Evolutionary conservation across 2,113 vertebrate species (phyloP), one percentile per base, ranked within the genome.

Genomic region (Chrysochloris asiatica): DNA sequence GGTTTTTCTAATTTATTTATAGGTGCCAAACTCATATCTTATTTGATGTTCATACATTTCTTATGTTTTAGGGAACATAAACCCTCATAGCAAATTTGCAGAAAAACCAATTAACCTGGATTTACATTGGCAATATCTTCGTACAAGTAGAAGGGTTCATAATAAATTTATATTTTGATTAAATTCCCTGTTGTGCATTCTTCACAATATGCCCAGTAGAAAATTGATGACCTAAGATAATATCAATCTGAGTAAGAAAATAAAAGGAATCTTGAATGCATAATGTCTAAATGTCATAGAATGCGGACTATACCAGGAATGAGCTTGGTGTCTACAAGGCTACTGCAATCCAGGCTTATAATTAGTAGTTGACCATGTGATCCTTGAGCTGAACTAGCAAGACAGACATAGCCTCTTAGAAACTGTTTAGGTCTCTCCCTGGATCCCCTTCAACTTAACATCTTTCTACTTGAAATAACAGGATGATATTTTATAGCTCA

Each of bases 21-120:
- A 47, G 72, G 8, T 38, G 72, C 83, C 83, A 80, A 78, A 95
- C 22, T 1, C 33, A 0, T 47, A 69, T 87, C 95, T 83, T 71
- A 90, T 95, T 95, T 97, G 30, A 69, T 73, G 95, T 96, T 93
- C 50, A 89, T 95, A 93, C 19, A 92, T 94, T 86, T 94, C 36
- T 89, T 88, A 12, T 90, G 2, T 56, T 61, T 93, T 89, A 91
- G 5, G 90, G 95, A 84, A 75, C 73, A 8, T 36, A 36, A 77
- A 3, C 4, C 9, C 3, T 83, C 26, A 86, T 83, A 61, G 1
- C 4, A 80, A 95, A 83, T 89, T 93, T 59, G 72, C 59, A 87
- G 86, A 36, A 89, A 92, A 95, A 91, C 38, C 13, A 93, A 83
- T 95, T 97, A 92, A 95, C 93, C 30, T 63, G 21, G 16, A 83